Evolutionary conservation across 2,888 invertebrate genomes (phyloP).

Genomic region (Oligia latruncula): DNA sequence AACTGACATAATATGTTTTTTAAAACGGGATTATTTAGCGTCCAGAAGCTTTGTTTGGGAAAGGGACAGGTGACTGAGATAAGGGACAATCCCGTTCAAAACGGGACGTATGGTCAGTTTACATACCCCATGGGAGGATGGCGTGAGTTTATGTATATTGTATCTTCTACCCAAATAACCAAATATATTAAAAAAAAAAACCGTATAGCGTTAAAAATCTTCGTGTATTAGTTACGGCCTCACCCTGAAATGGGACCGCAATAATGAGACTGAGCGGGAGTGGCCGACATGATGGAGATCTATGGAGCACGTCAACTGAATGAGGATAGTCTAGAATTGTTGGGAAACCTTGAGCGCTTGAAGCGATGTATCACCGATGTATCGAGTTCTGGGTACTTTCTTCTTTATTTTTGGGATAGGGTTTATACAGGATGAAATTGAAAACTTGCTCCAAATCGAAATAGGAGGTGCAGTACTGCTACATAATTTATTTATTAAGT

Average conservation of each 20-base stretch:
- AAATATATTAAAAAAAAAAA: background rate
- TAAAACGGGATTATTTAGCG: no score
- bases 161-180: background rate
- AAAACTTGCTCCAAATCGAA: no score
- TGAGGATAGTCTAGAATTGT: conserved; percentile 27
- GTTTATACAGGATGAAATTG: no score
- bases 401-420: background rate
- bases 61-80: no score
- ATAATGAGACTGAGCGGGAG: conserved; percentile 53
- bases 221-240: conserved; percentile 18
- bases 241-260: conserved; percentile 35
- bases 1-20: no score
- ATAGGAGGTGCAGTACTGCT: no score
- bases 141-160: no score
- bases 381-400: background rate
- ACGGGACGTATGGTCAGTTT: no score
- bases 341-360: conserved; percentile 11
- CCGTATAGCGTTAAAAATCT: background rate
- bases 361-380: background rate
- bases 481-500: no score
- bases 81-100: no score
- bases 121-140: no score
- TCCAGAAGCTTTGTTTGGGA: no score
- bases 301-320: conserved; percentile 49
- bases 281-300: conserved; percentile 47